A percentile compares a stretch with the other conserved stretches of the same genome.
These are phyloP conservation scores for Artemisiospiza belli DNA, from an alignment of 2,113 vertebrate species.

Conservation along the genomic window DNA sequence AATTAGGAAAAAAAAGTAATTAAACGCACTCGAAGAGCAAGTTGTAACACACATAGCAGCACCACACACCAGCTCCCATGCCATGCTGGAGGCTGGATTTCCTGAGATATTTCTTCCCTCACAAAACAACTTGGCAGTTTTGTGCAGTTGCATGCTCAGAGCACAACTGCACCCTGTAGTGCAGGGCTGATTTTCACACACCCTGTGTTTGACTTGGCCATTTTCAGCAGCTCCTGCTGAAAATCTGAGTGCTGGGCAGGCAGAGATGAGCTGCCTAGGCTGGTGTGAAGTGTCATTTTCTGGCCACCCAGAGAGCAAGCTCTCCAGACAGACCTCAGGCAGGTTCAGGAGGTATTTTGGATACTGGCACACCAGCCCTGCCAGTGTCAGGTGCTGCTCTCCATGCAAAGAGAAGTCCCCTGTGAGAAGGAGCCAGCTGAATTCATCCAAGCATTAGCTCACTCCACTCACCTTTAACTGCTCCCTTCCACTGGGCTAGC, in stretches of 20 bases:
- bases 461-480: background rate
- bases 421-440: background rate
- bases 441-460: background rate
- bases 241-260: background rate
- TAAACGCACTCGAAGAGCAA: background rate
- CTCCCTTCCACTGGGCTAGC: background rate
- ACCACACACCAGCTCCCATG: background rate
- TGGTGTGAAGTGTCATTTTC: background rate
- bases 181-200: fast-evolving
- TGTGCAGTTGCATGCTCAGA: background rate
- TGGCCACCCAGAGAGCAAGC: background rate
- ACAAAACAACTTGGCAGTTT: background rate
- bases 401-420: background rate
- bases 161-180: background rate
- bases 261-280: background rate
- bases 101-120: background rate
- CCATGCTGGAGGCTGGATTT: background rate
- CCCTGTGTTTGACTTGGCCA: background rate
- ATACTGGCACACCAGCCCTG: fast-evolving
- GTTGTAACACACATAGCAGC: background rate
- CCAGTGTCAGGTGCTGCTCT: background rate
- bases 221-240: background rate
- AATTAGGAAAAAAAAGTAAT: slow-evolving; percentile 25
- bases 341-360: background rate
- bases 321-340: background rate